Percentiles rank a stretch among this genome's conserved stretches.
These are phyloP conservation scores for Pseudomyrmex dendroicus DNA, from an alignment of 1,140 invertebrate species.

Conservation along the genomic window DNA sequence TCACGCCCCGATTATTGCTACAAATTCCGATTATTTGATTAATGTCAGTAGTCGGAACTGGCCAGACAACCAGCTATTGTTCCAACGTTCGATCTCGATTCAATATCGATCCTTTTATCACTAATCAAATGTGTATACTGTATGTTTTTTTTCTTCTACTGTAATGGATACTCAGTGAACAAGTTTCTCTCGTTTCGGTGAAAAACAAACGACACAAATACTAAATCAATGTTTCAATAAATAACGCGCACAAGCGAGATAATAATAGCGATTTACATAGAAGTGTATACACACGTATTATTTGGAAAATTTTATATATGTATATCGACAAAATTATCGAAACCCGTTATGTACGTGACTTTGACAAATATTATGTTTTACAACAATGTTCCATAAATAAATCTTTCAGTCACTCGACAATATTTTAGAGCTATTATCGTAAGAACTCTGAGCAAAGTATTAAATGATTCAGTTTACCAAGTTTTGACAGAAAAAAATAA, in stretches of 20 bases:
- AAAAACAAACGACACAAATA: background rate
- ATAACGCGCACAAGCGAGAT: background rate
- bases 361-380: slow-evolving; percentile 8
- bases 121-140: slow-evolving; percentile 10
- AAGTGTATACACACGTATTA: background rate
- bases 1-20: slow-evolving; percentile 48
- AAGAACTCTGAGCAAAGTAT: background rate
- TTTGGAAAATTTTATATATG: background rate
- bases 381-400: background rate
- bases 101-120: slow-evolving; percentile 15
- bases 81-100: background rate
- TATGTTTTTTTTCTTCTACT: background rate
- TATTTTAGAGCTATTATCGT: background rate
- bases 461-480: slow-evolving; percentile 1
- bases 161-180: background rate
- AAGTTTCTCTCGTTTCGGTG: background rate
- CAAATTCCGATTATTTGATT: slow-evolving; percentile 47
- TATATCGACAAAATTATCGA: background rate
- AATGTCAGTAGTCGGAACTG: slow-evolving; percentile 18
- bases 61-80: slow-evolving; percentile 9
- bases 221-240: slow-evolving; percentile 27
- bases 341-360: background rate
- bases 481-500: background rate
- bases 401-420: background rate
- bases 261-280: background rate